Conservation (phyloP, 2,888 invertebrate species). For the Xestoiulus laeticollis region DNA sequence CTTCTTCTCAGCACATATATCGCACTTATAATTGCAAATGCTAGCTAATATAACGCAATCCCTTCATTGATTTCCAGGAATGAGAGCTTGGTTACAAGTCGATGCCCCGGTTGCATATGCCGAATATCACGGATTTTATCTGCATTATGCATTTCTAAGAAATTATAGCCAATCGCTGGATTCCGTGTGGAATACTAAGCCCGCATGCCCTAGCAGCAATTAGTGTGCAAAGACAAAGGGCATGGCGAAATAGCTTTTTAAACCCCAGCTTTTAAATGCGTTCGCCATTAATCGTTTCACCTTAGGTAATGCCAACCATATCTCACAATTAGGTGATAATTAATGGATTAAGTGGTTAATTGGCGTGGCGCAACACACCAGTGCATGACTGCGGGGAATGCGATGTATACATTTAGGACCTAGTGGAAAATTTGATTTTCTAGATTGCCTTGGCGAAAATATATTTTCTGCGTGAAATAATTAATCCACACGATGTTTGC, state of each 20-base stretch:
- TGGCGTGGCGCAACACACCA: constrained; percentile 11
- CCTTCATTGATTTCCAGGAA: constrained; percentile 33
- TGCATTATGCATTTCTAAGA: constrained; percentile 36
- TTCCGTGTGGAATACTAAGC: not conserved
- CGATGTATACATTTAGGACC: not conserved
- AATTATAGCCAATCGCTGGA: constrained; percentile 10
- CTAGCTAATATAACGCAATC: not conserved
- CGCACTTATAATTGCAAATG: constrained; percentile 24
- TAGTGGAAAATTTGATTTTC: not conserved
- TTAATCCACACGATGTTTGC: too few relatives aligned
- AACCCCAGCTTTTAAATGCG: not conserved
- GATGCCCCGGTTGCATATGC: constrained; percentile 4
- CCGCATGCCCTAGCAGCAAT: constrained; percentile 13
- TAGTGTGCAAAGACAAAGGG: constrained; percentile 9
- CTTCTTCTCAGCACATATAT: not conserved
- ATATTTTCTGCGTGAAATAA: too few relatives aligned
- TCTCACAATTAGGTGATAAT: constrained; percentile 40
- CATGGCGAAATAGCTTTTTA: not conserved
- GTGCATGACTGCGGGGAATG: not conserved
- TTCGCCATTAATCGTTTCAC: constrained; percentile 12
- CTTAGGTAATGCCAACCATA: constrained; percentile 24
- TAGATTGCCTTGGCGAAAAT: too few relatives aligned
- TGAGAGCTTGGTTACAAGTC: not conserved
- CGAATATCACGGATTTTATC: not conserved
- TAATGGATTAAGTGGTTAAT: constrained; percentile 35